Base-by-base conservation (phyloP, 2,888 invertebrate genomes). In the Allygus modestus region DNA sequence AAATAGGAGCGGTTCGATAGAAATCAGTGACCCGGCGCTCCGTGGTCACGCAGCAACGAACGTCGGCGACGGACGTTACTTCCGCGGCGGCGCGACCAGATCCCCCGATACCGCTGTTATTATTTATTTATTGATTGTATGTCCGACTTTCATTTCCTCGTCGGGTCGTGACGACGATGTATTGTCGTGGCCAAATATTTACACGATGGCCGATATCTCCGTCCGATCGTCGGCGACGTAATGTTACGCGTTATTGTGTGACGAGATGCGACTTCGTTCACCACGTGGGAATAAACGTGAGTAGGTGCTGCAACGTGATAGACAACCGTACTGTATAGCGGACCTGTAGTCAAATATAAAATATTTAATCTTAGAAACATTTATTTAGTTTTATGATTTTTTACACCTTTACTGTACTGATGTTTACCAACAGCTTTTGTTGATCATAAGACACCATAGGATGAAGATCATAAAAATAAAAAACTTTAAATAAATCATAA, bases 101-200 rank as follows among this genome's bases (percentile, higher is more conserved):
- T 69, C 73, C 37, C 1, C 20, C 31, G 73, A 73, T 43, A 73
- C 23, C 2, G 20, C 23, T 15, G 33, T n/a, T 79, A 58, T 79
- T 79, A 79, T 79, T 58, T 79, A 79, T 79, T 79, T 28, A 79
- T 79, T 79, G 79, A 79, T 79, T 79, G 58, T 58, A 33, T 54
- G 79, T 54, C 58, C 58, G 20, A 79, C 79, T 79, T 79, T 79
- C 79, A 79, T 79, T 58, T 79, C 79, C 77, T 75, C 75, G 23
- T 2, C 28, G 7, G 20, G 73, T 73, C 73, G 73, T 43, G 41
- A 43, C 28, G 69, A 7, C 23, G 61, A 69, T 20, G 71, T 37
- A 41, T 20, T 71, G 71, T 71, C 71, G 71, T 71, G 71, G 33
- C 33, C 69, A 20, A 41, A 71, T 71, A 41, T 71, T 71, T 20